Percentiles rank a stretch among this genome's conserved stretches.
These are phyloP conservation scores for Pycnonotus jocosus DNA, from an alignment of 2,113 vertebrate genomes.

Conservation along the genomic window DNA sequence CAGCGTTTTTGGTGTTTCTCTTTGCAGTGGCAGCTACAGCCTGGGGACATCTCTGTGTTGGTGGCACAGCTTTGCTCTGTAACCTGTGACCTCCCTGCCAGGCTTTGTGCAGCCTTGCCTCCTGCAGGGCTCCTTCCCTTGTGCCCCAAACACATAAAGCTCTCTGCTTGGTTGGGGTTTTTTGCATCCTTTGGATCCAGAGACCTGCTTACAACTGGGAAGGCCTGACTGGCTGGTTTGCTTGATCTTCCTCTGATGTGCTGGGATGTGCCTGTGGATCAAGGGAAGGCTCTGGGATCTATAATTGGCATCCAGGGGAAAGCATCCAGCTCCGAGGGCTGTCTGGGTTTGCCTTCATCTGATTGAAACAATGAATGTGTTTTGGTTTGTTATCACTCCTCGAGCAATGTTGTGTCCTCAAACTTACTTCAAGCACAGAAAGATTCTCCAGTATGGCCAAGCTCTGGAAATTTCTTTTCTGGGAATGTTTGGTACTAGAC, in stretches of 20 bases:
- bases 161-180: neutral
- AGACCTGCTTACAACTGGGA: neutral
- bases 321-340: neutral
- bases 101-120: neutral
- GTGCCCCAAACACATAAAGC: neutral
- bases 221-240: neutral
- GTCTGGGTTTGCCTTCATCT: neutral
- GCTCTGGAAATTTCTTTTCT: neutral
- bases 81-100: neutral
- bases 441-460: neutral
- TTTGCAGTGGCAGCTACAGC: neutral
- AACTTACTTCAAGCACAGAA: neutral
- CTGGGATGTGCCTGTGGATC: neutral
- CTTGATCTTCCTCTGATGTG: neutral
- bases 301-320: neutral
- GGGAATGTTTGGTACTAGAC: neutral
- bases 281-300: neutral
- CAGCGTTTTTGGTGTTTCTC: neutral
- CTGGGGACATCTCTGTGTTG: neutral
- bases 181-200: neutral
- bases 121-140: neutral
- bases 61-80: neutral
- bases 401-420: neutral
- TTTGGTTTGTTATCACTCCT: neutral
- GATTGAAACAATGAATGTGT: neutral